A percentile compares a stretch with the other conserved stretches of the same genome.
These are phyloP conservation scores for Tautogolabrus adspersus DNA, from an alignment of 2,113 vertebrate genomes.

Conservation along the genomic window DNA sequence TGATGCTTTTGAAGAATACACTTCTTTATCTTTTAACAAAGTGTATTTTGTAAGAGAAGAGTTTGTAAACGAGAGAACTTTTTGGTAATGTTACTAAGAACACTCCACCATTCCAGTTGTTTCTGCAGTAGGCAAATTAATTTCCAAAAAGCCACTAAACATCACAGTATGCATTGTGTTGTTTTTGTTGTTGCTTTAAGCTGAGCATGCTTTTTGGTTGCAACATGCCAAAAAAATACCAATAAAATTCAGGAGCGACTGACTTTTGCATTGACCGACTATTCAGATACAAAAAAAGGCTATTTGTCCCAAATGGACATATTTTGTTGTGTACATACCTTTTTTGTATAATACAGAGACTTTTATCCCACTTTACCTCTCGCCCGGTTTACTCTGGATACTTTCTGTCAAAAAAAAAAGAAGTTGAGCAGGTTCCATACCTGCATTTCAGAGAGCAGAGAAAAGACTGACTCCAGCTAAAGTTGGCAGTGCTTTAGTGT, in stretches of 20 bases:
- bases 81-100: neutral
- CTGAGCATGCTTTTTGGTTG: no score
- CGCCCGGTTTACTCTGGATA: conserved; percentile 32
- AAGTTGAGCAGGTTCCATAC: conserved; percentile 77
- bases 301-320: conserved; percentile 49
- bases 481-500: conserved; percentile 82
- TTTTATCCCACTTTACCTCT: conserved; percentile 42
- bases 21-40: no score
- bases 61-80: neutral
- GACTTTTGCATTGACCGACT: conserved; percentile 81
- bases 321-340: conserved; percentile 36
- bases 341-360: conserved; percentile 26
- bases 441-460: conserved; percentile 76
- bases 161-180: neutral
- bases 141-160: neutral
- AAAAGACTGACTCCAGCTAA: conserved; percentile 79
- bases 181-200: neutral
- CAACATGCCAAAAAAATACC: no score
- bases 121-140: neutral
- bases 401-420: conserved; percentile 52
- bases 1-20: no score
- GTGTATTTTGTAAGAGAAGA: no score
- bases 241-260: conserved; percentile 43
- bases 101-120: neutral
- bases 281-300: conserved; percentile 54